Percentiles rank a stretch among this genome's conserved stretches.
Evolutionary conservation across 2,113 vertebrate species (phyloP).

Genomic region (Paramormyrops kingsleyae): DNA sequence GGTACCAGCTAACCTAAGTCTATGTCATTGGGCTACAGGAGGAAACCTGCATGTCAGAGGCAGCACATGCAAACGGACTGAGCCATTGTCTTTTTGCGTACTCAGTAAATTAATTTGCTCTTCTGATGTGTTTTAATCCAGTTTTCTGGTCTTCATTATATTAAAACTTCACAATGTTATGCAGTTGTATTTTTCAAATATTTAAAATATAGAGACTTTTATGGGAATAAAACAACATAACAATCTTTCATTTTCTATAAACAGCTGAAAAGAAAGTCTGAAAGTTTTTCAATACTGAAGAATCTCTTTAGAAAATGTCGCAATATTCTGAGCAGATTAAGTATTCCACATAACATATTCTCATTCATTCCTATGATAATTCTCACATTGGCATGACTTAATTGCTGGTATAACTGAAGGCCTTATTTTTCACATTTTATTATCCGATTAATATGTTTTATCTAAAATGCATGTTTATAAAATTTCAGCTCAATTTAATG

Average conservation of each 20-base stretch:
- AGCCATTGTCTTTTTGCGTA: neutral
- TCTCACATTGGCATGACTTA: neutral
- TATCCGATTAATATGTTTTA: neutral
- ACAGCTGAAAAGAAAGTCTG: neutral
- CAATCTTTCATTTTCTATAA: neutral
- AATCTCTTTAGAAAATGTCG: neutral
- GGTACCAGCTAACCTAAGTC: neutral
- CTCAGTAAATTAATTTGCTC: neutral
- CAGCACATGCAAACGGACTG: neutral
- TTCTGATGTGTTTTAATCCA: neutral
- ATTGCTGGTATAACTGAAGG: neutral
- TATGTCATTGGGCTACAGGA: neutral
- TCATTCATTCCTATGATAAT: neutral
- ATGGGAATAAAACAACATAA: neutral
- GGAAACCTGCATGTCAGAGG: neutral
- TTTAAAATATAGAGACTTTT: neutral
- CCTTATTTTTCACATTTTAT: neutral
- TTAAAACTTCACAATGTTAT: neutral
- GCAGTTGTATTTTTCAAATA: neutral
- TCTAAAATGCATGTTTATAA: neutral
- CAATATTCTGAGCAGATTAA: neutral
- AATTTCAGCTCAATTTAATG: neutral
- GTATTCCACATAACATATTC: neutral
- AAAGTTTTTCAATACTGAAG: neutral
- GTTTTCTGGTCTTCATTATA: neutral